These are phyloP conservation scores for Pituophis catenifer DNA, from an alignment of 2,113 vertebrate species.

Conservation along the genomic window DNA sequence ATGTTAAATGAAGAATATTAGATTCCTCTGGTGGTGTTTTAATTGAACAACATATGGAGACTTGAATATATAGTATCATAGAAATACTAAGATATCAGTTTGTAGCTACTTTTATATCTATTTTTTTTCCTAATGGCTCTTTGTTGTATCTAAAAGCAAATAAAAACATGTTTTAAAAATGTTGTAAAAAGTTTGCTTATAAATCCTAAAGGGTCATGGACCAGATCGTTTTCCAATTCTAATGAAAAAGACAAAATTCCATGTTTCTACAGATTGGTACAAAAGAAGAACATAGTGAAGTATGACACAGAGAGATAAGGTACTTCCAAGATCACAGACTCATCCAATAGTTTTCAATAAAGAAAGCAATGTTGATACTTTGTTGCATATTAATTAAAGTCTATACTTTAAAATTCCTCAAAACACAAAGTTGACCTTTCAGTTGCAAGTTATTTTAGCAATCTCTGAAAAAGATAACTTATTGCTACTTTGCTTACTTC, in stretches of 20 bases:
- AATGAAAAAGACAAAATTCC: background rate
- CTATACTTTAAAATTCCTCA: background rate
- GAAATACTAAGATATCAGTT: background rate
- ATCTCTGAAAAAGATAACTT: background rate
- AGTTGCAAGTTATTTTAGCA: background rate
- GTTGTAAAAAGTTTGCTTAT: background rate
- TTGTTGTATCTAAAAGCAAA: background rate
- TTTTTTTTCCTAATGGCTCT: background rate
- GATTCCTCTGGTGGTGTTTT: background rate
- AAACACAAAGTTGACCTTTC: background rate
- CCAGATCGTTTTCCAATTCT: background rate
- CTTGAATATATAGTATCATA: background rate
- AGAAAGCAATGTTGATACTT: background rate
- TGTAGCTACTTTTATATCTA: background rate
- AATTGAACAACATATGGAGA: background rate
- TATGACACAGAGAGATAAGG: no score
- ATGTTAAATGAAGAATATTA: background rate
- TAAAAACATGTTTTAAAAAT: background rate
- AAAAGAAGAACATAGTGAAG: background rate
- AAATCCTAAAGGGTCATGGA: background rate
- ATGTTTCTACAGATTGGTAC: background rate
- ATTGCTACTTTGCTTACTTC: background rate
- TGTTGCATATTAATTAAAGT: background rate
- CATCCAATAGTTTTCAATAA: background rate
- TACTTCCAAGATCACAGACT: background rate